Base-by-base conservation (phyloP, 2,113 vertebrate species). In the Salminus brasiliensis region DNA sequence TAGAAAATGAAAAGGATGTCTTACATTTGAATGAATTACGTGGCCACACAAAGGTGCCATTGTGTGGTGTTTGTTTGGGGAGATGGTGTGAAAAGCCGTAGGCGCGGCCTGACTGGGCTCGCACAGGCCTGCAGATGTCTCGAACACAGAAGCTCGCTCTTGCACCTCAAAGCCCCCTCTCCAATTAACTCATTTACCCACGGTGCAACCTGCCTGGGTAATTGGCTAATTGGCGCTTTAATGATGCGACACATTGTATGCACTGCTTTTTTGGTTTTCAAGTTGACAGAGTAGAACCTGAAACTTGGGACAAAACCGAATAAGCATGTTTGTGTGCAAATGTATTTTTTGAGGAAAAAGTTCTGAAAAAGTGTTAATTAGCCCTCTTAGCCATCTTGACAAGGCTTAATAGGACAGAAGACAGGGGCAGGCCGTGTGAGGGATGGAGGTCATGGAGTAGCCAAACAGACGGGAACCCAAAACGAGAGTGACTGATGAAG, bases 171-270 rank as follows among this genome's bases (percentile, higher is more conserved):
- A 88, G 86, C 81, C 80, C 87, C 84, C 81, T 87, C 83, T 88
- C 82, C 91, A 90, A 92, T 91, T 91, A 88, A 89, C 91, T 91
- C 83, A 87, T 92, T 93, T 93, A 92, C 87, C 89, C 85, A 90
- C 89, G 88, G 89, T 90, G 83, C 90, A 89, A 88, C 81, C 76
- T 87, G 84, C 76, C 90, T 81, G 87, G 72, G 82, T 92, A 90
- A 93, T 94, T 92, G 89, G 82, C 55, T 84, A 89, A 94, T 93
- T 93, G 90, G 84, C 62, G 81, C 85, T 87, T 89, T 90, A 92
- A 93, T 92, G 87, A 88, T 85, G 89, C 83, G n/a, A 21, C 74
- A 83, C 74, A 83, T 84, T 83, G 84, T 80, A 85, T 76, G 70
- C 74, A 34, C 74, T 47, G 65, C 39, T 77, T 84, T 77, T 84